A percentile compares a stretch with the other conserved stretches of the same genome.
Conservation (phyloP, 64 coral and sea anemone genomes). For the Montipora efflorescens region DNA sequence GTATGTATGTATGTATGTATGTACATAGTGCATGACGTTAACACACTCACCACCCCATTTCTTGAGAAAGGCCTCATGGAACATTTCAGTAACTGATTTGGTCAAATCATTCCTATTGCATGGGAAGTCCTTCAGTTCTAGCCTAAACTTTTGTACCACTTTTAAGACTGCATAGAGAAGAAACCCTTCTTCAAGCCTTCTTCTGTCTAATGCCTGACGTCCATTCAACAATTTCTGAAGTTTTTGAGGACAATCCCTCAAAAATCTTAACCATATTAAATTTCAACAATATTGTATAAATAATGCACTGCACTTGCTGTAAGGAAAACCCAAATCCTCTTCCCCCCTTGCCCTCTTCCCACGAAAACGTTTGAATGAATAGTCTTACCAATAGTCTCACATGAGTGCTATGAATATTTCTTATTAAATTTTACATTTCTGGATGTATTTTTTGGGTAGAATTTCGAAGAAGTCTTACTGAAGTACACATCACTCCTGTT, state of each 20-base stretch:
- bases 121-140: conserved; percentile 1
- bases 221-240: background rate
- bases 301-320: background rate
- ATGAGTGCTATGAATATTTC: background rate
- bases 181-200: conserved; percentile 43
- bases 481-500: background rate
- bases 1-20: too few species aligned
- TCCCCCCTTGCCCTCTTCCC: background rate
- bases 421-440: background rate
- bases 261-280: background rate
- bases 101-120: conserved; percentile 26
- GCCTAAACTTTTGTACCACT: background rate
- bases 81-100: background rate
- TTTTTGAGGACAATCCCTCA: conserved; percentile 22
- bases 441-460: background rate
- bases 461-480: background rate
- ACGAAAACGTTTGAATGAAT: background rate
- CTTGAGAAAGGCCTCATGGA: conserved; percentile 21
- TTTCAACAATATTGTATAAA: background rate
- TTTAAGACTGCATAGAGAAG: background rate
- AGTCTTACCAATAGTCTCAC: background rate
- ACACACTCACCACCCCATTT: conserved; percentile 44
- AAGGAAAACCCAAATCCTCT: background rate
- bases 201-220: conserved; percentile 2
- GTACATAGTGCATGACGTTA: background rate